Evolutionary conservation across 2,113 vertebrate species (phyloP).

Genomic region (Ammodytes marinus): DNA sequence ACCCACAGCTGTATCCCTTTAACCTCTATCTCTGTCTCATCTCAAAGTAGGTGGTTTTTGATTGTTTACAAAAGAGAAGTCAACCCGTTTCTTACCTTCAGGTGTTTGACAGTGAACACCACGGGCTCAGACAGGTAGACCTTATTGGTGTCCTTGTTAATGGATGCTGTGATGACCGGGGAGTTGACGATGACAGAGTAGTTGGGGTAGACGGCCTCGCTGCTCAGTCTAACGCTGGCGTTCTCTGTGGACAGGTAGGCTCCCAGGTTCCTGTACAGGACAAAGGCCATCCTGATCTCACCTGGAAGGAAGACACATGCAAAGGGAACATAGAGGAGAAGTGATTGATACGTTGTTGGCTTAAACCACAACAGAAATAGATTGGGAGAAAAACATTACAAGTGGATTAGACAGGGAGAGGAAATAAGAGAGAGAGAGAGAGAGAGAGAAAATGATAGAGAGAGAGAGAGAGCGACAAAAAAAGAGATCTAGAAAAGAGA

Average conservation of each 20-base stretch:
- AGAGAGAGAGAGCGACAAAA: constrained; percentile 12
- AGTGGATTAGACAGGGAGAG: constrained; percentile 1
- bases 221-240: constrained; percentile 92
- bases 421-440: constrained; percentile 2
- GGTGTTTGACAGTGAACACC: constrained; percentile 95
- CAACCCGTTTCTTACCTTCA: constrained; percentile 87
- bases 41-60: neutral
- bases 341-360: constrained; percentile 18
- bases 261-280: constrained; percentile 96
- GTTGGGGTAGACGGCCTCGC: constrained; percentile 94
- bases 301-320: constrained; percentile 80
- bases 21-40: neutral
- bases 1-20: neutral
- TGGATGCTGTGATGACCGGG: constrained; percentile 95
- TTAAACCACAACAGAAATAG: constrained; percentile 27
- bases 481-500: neutral
- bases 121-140: constrained; percentile 98
- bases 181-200: constrained; percentile 98
- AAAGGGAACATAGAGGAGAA: neutral
- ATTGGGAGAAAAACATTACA: neutral
- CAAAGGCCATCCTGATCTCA: constrained; percentile 97
- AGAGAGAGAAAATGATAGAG: neutral
- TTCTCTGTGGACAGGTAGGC: constrained; percentile 97
- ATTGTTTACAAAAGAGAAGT: neutral
- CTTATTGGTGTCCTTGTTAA: constrained; percentile 99